These are phyloP conservation scores for Tokudaia tokunoshimensis DNA, from an alignment of 2,797 vertebrate genomes.

Conservation along the genomic window DNA sequence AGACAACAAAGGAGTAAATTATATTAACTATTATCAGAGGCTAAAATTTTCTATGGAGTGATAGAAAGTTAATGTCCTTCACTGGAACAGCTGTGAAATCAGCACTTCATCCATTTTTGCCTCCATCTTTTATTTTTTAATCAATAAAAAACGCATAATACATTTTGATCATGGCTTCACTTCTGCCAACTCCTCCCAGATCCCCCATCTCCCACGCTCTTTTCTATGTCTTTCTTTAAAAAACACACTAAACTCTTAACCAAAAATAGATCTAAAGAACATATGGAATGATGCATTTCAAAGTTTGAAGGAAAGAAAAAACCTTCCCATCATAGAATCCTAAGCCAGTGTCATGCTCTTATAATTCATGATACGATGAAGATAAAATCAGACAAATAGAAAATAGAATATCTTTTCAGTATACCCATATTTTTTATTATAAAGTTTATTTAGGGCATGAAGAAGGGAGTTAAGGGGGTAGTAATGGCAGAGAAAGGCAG, in stretches of 20 bases:
- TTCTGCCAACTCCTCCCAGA: not conserved
- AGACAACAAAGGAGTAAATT: not conserved
- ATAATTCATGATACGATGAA: not conserved
- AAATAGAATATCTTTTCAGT: not conserved
- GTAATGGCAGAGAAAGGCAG: no score
- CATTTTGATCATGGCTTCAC: not conserved
- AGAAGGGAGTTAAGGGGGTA: no score
- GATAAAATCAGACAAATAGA: not conserved
- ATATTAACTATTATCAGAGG: not conserved
- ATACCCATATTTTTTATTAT: no score
- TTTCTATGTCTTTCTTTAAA: not conserved
- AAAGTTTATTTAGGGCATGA: no score
- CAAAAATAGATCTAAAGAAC: not conserved
- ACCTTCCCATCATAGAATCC: not conserved
- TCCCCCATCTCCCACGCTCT: fast-evolving
- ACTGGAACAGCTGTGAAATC: not conserved
- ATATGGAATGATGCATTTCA: not conserved
- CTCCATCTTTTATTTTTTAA: not conserved
- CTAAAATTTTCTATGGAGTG: not conserved
- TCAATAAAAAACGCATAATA: not conserved
- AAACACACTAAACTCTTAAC: not conserved
- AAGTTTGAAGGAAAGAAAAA: not conserved
- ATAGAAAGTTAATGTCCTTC: not conserved
- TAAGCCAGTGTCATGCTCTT: not conserved
- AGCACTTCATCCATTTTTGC: not conserved